These are phyloP conservation scores for Antheraea pernyi DNA, from an alignment of 1,140 invertebrate species.

Conservation along the genomic window DNA sequence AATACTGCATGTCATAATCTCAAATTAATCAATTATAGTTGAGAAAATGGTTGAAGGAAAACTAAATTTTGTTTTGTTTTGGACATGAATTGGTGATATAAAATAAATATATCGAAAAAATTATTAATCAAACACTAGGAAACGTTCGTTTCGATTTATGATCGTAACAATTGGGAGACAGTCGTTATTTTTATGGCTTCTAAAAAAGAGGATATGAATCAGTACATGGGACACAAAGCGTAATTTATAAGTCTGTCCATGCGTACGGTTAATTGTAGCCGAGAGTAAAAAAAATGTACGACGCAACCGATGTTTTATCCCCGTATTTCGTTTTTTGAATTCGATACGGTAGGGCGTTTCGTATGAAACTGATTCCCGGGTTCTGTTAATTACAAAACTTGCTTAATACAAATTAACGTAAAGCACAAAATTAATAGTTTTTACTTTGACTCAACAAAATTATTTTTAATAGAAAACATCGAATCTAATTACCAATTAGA, in stretches of 20 bases:
- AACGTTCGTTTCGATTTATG: constrained; percentile 50
- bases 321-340: constrained; percentile 43
- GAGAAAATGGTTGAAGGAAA: constrained; percentile 10
- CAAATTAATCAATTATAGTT: no score
- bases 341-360: constrained; percentile 39
- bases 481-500: background rate
- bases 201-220: constrained; percentile 61
- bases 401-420: background rate
- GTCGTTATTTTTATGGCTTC: constrained; percentile 73
- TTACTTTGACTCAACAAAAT: no score
- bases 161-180: constrained; percentile 57
- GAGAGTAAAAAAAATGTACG: constrained; percentile 31
- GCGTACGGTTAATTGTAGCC: constrained; percentile 49
- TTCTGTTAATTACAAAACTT: constrained; percentile 15
- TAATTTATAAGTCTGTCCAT: constrained; percentile 56
- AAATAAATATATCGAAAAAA: constrained; percentile 12
- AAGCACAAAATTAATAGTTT: no score
- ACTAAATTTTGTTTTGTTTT: background rate
- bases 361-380: constrained; percentile 17
- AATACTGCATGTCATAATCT: no score
- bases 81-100: no score
- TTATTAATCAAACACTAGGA: constrained; percentile 31
- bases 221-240: constrained; percentile 57
- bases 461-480: no score
- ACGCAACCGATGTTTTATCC: constrained; percentile 28